phyloP scores from a whole-genome alignment of 2,888 invertebrate genomes.

The Xylota sylvarum region DNA sequence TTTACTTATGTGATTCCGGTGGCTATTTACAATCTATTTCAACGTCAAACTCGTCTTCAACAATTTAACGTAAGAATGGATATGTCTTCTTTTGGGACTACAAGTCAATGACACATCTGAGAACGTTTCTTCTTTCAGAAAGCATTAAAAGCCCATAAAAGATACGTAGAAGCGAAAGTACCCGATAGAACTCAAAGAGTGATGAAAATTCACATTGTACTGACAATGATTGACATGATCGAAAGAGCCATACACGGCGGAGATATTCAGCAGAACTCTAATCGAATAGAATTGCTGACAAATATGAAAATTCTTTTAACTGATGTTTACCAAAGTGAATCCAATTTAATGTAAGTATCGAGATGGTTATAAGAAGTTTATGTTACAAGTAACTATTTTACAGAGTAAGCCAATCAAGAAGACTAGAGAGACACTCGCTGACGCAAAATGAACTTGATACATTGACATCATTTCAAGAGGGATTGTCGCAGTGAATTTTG shows the following conservation, averaged over 20 bases:
- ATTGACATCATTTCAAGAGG: constrained; percentile 40
- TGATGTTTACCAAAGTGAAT: constrained; percentile 35
- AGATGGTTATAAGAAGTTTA: not conserved
- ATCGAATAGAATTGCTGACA: constrained; percentile 54
- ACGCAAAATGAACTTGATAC: constrained; percentile 33
- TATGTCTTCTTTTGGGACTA: no score
- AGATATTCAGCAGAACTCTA: constrained; percentile 4
- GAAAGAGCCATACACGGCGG: constrained; percentile 48
- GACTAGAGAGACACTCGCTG: constrained; percentile 37
- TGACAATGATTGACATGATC: constrained; percentile 64
- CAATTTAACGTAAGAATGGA: constrained; percentile 37
- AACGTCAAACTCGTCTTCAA: not conserved
- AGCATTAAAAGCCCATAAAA: constrained; percentile 58
- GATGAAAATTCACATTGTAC: constrained; percentile 63
- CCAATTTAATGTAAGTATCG: constrained; percentile 46
- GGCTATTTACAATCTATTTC: constrained; percentile 60
- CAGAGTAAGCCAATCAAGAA: constrained; percentile 42
- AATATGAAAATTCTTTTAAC: constrained; percentile 54
- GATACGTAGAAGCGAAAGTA: constrained; percentile 43
- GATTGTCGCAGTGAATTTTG: constrained; percentile 8
- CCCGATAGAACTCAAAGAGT: constrained; percentile 35
- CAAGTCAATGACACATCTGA: not conserved
- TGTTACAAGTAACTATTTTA: not conserved
- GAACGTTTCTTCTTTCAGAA: constrained; percentile 3
- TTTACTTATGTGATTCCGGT: constrained; percentile 60